Evolutionary conservation across 2,113 vertebrate species (phyloP).

Genomic region (Pogona vitticeps): DNA sequence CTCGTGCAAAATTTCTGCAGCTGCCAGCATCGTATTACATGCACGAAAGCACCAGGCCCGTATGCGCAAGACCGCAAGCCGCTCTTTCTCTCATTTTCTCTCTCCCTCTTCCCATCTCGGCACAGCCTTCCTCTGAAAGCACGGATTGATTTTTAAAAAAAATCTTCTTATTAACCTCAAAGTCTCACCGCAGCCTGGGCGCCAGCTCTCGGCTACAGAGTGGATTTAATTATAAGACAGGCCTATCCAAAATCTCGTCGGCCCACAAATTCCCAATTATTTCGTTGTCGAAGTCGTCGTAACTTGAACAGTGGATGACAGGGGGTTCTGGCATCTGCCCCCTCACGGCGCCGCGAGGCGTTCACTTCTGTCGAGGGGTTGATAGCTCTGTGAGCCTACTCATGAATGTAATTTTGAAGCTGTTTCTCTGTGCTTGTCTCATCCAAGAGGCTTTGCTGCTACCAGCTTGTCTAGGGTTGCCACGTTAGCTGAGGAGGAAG

Average conservation of each 20-base stretch:
- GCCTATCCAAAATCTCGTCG: constrained; percentile 3
- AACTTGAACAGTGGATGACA: constrained; percentile 13
- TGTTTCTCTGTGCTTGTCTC: not conserved
- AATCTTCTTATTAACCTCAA: constrained; percentile 34
- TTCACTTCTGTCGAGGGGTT: not conserved
- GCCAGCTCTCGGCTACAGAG: not conserved
- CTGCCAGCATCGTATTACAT: constrained; percentile 19
- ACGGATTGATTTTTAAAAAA: constrained; percentile 21
- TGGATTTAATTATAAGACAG: constrained; percentile 42
- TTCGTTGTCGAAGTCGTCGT: constrained; percentile 30
- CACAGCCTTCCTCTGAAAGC: constrained; percentile 16
- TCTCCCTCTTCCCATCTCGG: not conserved
- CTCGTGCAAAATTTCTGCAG: constrained; percentile 6
- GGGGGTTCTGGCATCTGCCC: constrained; percentile 5
- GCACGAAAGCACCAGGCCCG: constrained; percentile 25
- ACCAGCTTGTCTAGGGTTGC: not conserved
- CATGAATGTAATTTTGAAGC: constrained; percentile 20
- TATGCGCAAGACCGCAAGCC: too few relatives aligned
- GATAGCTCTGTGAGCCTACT: not conserved
- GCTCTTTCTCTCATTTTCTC: not conserved
- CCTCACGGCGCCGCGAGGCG: not conserved
- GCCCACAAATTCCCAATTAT: constrained; percentile 35
- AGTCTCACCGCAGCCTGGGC: constrained; percentile 12
- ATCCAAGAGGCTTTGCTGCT: not conserved
- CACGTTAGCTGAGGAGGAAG: not conserved